Evolutionary conservation across 2,797 vertebrate genomes (phyloP), one percentile per base, ranked within the genome.

Genomic region (Parauchenoglanis ngamensis): DNA sequence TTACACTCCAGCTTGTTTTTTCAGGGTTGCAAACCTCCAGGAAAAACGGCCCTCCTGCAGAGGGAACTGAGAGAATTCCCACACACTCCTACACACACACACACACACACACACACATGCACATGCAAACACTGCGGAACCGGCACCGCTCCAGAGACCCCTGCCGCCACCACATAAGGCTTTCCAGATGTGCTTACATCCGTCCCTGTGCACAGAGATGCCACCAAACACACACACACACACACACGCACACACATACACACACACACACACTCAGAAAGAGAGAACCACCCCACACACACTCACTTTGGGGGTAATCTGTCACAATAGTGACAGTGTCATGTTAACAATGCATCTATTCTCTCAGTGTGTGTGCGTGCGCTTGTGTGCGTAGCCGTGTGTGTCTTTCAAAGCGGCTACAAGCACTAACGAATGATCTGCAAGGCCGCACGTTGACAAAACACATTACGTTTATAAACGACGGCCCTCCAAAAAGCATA

Each of bases 171-270:
- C 49, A 56, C 87, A 77, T 92, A 95, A 96, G 88, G 83, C 91
- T 91, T 95, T 94, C 94, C 95, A 96, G 94, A 95, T 96, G 95
- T 94, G 90, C 77, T 67, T 59, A 90, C 91, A 92, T 93, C 90
- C 85, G 79, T 91, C 90, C 88, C 46, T 80, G 44, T 86, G 85
- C 80, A 90, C 83, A 85, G 75, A 65, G 70, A 91, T 35, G 82
- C 65, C 85, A 70, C 83, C 75, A 83, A 85, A 81, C 54, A 89
- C 82, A 89, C 85, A 90, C 88, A 89, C 79, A 84, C 63, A 88
- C 49, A 86, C 81, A 89, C 83, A 87, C 87, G 88, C 61, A 63
- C 75, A 89, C 56, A 78, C 44, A 85, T 57, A 84, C 40, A 88
- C 21, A 76, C 63, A 87, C 46, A 70, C 68, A 70, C 31, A 70